phyloP scores from a whole-genome alignment of 2,888 invertebrate genomes.

The Stenotaenia linearis region DNA sequence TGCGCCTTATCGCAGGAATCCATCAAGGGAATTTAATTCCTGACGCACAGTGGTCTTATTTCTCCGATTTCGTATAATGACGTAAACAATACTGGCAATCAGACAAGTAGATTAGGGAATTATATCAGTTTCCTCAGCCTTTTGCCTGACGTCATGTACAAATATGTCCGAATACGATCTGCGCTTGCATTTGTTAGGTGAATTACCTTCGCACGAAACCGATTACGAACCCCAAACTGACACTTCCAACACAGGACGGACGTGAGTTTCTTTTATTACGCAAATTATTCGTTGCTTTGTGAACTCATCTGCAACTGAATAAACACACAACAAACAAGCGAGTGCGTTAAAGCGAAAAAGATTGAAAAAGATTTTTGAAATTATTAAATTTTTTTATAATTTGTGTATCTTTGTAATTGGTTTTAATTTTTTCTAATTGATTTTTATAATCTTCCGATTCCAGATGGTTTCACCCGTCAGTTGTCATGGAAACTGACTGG shows the following conservation, averaged over 20 bases:
- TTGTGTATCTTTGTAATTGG: too few species aligned
- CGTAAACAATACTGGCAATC: not conserved
- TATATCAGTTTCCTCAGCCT: not conserved
- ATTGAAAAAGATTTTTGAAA: too few species aligned
- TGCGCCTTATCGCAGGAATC: not conserved
- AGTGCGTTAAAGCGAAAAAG: too few species aligned
- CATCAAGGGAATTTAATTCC: not conserved
- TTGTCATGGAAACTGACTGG: conserved; percentile 36
- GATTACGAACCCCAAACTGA: not conserved
- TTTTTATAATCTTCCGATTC: too few species aligned
- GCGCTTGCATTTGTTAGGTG: not conserved
- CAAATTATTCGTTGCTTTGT: not conserved
- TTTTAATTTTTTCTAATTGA: too few species aligned
- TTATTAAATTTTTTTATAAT: too few species aligned
- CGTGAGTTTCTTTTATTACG: not conserved
- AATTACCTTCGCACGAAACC: not conserved
- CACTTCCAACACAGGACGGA: not conserved
- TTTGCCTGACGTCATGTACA: not conserved
- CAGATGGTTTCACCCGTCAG: conserved; percentile 18
- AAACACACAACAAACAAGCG: not conserved
- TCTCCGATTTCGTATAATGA: not conserved
- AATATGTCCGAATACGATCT: not conserved
- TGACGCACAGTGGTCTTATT: not conserved
- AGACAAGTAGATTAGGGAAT: not conserved
- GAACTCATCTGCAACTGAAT: not conserved